Percentiles rank a stretch among this genome's conserved stretches.
These are phyloP conservation scores for Cantharis rufa DNA, from an alignment of 2,888 invertebrate species.

Conservation along the genomic window DNA sequence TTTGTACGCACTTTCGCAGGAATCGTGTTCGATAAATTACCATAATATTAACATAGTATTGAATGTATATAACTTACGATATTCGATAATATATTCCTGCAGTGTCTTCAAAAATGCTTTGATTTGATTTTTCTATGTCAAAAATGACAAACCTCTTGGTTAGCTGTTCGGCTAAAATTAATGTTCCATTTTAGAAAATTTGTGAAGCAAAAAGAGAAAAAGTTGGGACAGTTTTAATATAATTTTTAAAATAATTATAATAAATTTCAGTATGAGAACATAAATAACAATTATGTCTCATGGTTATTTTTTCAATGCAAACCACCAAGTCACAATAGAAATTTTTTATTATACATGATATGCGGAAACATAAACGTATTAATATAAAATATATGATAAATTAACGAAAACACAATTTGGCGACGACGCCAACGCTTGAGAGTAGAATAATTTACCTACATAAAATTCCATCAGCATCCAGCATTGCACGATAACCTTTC, in stretches of 20 bases:
- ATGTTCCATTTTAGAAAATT: background rate
- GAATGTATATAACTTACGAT: slow-evolving; percentile 9
- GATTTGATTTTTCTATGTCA: no score
- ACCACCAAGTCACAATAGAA: background rate
- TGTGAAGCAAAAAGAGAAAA: background rate
- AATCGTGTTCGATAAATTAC: slow-evolving; percentile 26
- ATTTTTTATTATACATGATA: background rate
- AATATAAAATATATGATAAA: slow-evolving; percentile 36
- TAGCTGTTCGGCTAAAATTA: no score
- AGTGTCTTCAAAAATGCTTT: background rate
- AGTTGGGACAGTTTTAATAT: background rate
- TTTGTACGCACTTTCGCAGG: slow-evolving; percentile 22
- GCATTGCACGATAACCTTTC: slow-evolving; percentile 32
- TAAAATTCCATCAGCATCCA: slow-evolving; percentile 16
- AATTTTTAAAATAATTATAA: background rate
- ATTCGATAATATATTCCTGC: background rate
- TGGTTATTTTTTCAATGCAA: background rate
- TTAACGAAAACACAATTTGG: slow-evolving; percentile 40
- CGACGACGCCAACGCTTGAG: slow-evolving; percentile 36
- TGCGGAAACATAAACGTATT: background rate
- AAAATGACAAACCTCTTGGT: no score
- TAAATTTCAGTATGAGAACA: background rate
- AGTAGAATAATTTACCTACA: slow-evolving; percentile 31
- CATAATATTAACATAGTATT: slow-evolving; percentile 28
- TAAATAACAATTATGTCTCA: background rate